Percentiles rank a stretch among this genome's conserved stretches.
Conservation (phyloP, 2,888 invertebrate species). For the Leptinotarsa rubiginosa region DNA sequence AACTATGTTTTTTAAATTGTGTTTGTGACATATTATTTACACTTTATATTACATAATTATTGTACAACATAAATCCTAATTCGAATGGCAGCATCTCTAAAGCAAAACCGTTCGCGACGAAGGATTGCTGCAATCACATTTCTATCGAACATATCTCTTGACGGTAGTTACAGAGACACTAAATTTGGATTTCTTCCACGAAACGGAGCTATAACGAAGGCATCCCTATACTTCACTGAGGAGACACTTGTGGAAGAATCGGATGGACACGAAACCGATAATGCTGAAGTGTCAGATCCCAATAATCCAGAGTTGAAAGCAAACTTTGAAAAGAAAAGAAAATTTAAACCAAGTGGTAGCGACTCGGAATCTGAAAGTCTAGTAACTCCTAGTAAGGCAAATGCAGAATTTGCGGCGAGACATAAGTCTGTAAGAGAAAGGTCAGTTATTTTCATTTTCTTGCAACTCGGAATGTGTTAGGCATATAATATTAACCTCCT, state of each 20-base stretch:
- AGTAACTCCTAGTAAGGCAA: conserved; percentile 73
- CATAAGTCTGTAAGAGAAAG: conserved; percentile 71
- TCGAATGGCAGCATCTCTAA: conserved; percentile 69
- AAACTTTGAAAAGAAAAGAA: conserved; percentile 37
- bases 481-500: no score
- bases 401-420: conserved; percentile 55
- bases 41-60: conserved; percentile 12
- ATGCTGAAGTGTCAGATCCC: conserved; percentile 22
- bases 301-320: conserved; percentile 45
- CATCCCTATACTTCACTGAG: conserved; percentile 49
- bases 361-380: conserved; percentile 81
- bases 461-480: neutral
- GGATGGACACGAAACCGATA: conserved; percentile 62
- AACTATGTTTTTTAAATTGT: conserved; percentile 57
- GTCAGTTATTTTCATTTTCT: conserved; percentile 61
- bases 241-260: conserved; percentile 61
- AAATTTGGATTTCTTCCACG: conserved; percentile 69
- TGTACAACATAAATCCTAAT: conserved; percentile 1
- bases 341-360: conserved; percentile 39
- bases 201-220: conserved; percentile 62
- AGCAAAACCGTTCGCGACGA: conserved; percentile 78
- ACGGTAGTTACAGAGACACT: conserved; percentile 86
- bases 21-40: conserved; percentile 55
- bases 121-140: conserved; percentile 93
- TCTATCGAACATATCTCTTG: conserved; percentile 93